Base-by-base conservation (phyloP, 2,113 vertebrate species). In the Nesogale talazaci region DNA sequence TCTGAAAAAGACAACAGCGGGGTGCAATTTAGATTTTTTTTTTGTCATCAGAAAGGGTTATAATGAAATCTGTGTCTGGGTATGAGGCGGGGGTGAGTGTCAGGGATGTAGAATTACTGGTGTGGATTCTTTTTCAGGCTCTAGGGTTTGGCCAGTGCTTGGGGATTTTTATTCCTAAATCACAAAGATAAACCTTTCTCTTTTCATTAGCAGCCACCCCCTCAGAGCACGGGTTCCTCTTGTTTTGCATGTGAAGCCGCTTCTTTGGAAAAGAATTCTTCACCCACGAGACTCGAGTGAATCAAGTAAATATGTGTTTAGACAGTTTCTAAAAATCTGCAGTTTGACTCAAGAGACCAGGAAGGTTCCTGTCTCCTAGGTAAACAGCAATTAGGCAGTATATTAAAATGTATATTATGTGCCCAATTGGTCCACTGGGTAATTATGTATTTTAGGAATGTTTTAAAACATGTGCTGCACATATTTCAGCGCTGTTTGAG, bases 381-480 rank as follows among this genome's bases (percentile, higher is more conserved):
- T 89, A 92, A 93, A 84, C 78, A 93, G 69, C 91, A 93, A 92
- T 96, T 96, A 93, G 91, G 94, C 46, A 79, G 78, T 89, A 31
- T 93, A 89, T 95, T 93, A 95, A 95, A 96, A 96, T 86, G 76
- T 81, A 86, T 95, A 85, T 95, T 96, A 94, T 74, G 46, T 91
- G 84, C 85, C 79, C 11, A 31, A 83, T 93, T 92, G 92, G 74
- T 86, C 91, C 85, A 52, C 22, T 3, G 76, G 80, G 86, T 91
- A 96, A 94, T 94, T 91, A 93, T 67, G 85, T 52, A 95, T 95
- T 95, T 96, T 87, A 96, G 77, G 85, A 95, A 94, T 90, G 96
- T 91, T 96, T 96, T 61, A 61, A 95, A 95, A 94, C 94, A 95
- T 88, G 85, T 94, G 92, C 91, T 94, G 79, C 83, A 84, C 79